Evolutionary conservation across 1,140 invertebrate species (phyloP).

Genomic region (Sarcophaga bullata): DNA sequence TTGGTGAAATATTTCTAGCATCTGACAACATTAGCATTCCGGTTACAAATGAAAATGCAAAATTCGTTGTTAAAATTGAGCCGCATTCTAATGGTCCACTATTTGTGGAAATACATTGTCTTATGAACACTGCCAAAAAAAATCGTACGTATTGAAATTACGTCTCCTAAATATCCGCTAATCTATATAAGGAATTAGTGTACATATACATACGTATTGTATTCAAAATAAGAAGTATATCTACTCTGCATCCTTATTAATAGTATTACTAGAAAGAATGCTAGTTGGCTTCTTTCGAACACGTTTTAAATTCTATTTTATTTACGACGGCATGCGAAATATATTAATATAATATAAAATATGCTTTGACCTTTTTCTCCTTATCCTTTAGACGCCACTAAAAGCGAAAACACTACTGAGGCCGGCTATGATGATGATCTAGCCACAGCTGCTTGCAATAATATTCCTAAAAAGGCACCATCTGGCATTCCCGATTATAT

Average conservation of each 20-base stretch:
- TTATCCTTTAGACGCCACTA: conserved; percentile 28
- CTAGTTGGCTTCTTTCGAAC: too few species aligned
- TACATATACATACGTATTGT: not conserved
- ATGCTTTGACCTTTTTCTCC: not conserved
- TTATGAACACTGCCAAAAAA: conserved; percentile 82
- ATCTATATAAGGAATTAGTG: not conserved
- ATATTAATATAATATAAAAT: too few species aligned
- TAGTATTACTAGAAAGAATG: too few species aligned
- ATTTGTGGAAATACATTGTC: conserved; percentile 95
- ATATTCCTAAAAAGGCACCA: conserved; percentile 56
- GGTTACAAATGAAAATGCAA: conserved; percentile 74
- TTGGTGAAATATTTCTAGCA: conserved; percentile 91
- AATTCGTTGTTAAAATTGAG: conserved; percentile 93
- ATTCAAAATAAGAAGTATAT: too few species aligned
- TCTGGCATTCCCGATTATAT: conserved; percentile 90
- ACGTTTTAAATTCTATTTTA: too few species aligned
- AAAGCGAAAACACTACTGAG: conserved; percentile 28
- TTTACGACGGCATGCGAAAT: too few species aligned
- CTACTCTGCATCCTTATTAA: too few species aligned
- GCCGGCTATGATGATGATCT: not conserved
- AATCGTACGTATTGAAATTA: conserved; percentile 73
- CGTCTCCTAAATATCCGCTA: not conserved
- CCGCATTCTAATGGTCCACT: conserved; percentile 92
- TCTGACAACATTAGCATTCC: conserved; percentile 76
- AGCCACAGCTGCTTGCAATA: conserved; percentile 19